Evolutionary conservation across 2,888 invertebrate species (phyloP).

Genomic region (Brachypalpus laphriformis): DNA sequence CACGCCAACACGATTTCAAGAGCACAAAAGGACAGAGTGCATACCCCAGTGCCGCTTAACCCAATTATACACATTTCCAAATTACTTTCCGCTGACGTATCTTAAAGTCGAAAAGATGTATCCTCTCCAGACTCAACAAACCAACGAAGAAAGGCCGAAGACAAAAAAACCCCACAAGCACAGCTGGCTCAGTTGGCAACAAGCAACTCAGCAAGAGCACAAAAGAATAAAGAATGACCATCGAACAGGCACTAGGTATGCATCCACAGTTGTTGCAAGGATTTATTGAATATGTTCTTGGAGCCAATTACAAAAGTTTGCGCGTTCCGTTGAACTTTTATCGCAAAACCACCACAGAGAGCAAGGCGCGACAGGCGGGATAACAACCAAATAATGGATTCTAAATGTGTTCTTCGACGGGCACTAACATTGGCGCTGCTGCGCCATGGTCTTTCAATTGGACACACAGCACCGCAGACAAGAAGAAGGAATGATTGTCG

Average conservation of each 20-base stretch:
- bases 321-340: slow-evolving; percentile 72
- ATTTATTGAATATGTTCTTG: slow-evolving; percentile 72
- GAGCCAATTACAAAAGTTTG: slow-evolving; percentile 72
- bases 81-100: slow-evolving; percentile 68
- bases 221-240: slow-evolving; percentile 37
- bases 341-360: slow-evolving; percentile 41
- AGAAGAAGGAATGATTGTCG: slow-evolving; percentile 65
- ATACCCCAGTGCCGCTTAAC: slow-evolving; percentile 51
- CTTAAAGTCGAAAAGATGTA: slow-evolving; percentile 51
- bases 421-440: slow-evolving; percentile 65
- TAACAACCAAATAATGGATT: slow-evolving; percentile 73
- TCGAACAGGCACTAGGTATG: slow-evolving; percentile 11
- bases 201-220: neutral
- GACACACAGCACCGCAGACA: slow-evolving; percentile 27
- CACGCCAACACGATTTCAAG: neutral
- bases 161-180: neutral
- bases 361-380: slow-evolving; percentile 28
- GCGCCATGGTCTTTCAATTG: slow-evolving; percentile 62
- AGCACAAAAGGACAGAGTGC: slow-evolving; percentile 40
- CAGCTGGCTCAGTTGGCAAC: slow-evolving; percentile 6
- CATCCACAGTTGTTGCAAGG: slow-evolving; percentile 56
- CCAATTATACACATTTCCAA: slow-evolving; percentile 68
- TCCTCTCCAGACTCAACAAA: slow-evolving; percentile 21
- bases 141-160: slow-evolving; percentile 40
- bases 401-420: slow-evolving; percentile 64